Base-by-base conservation (phyloP, 2,888 invertebrate species). In the Aproaerema taeniolella region DNA sequence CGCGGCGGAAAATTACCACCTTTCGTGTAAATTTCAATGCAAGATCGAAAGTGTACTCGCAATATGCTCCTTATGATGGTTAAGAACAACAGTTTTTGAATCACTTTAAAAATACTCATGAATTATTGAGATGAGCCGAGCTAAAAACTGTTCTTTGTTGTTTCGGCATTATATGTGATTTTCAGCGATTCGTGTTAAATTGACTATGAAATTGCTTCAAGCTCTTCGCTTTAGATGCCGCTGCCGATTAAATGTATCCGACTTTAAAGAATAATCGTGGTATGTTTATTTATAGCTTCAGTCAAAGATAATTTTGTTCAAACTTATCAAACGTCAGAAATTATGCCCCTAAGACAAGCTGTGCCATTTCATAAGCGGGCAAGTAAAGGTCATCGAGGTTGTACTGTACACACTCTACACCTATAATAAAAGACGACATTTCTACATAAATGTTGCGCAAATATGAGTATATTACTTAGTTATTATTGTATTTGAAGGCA, bases 21-120 rank as follows among this genome's bases (percentile, higher is more conserved):
- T 78, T 77, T 73, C 73, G 72, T 74, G 70, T 73, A 73, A 75
- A 80, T 79, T 77, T 80, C 66, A 78, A 81, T 78, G 62, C 55
- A 55, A 71, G 55, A 79, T 76, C 70, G 69, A 79, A 74, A 76
- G 74, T 72, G 65, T 61, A 63, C 57, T 55, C 56, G 51, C 58
- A 54, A 29, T 39, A 42, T 32, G 39, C 15, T 16, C 58, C 66
- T 67, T 69, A 66, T 61, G 65, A 65, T 63, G 57, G 60, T 63
- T 58, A 32, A 38, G 17, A 59, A 65, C 57, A 63, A 60, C 63
- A 67, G 58, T 62, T 57, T 55, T 62, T 59, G 55, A 63, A 69
- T 62, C 63, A 58, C 58, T 72, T 58, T 59, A 47, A 65, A 66
- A 64, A 68, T 69, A 61, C 63, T 53, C 63, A 71, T 66, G 70